These are phyloP conservation scores for Plectus sambesii DNA, from an alignment of 1,140 invertebrate species.

Conservation along the genomic window DNA sequence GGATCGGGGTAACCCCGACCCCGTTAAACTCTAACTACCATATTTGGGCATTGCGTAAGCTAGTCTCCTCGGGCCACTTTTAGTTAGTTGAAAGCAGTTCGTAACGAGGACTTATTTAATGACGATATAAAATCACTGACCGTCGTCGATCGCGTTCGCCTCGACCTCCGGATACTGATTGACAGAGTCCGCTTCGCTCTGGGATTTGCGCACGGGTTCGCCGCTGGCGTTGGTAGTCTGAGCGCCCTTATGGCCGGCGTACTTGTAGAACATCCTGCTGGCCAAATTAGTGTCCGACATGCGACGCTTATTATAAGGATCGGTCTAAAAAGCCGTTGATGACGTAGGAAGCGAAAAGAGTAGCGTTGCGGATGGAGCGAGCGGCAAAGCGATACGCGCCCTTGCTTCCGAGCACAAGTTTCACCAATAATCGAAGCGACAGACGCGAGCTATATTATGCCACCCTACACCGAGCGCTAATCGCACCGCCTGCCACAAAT, in stretches of 20 bases:
- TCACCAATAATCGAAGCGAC: too few species aligned
- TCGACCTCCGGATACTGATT: slow-evolving; percentile 40
- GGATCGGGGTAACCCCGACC: not conserved
- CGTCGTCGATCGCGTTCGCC: slow-evolving; percentile 12
- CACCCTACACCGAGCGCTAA: too few species aligned
- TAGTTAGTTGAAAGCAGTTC: slow-evolving; percentile 9
- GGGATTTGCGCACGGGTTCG: slow-evolving; percentile 28
- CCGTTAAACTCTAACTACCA: not conserved
- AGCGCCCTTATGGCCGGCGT: slow-evolving; percentile 26
- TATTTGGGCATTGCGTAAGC: too few species aligned
- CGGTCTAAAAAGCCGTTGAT: not conserved
- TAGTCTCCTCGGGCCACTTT: not conserved
- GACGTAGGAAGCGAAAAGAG: not conserved
- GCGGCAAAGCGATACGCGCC: not conserved
- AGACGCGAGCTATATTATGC: too few species aligned
- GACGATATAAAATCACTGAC: too few species aligned
- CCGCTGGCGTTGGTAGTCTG: slow-evolving; percentile 13
- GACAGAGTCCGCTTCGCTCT: slow-evolving; percentile 37
- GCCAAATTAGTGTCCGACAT: slow-evolving; percentile 44
- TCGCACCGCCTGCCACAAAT: too few species aligned
- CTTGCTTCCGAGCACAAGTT: not conserved
- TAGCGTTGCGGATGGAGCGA: not conserved
- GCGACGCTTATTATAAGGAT: slow-evolving; percentile 19
- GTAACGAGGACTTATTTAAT: too few species aligned
- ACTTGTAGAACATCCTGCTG: slow-evolving; percentile 22